Percentiles rank a stretch among this genome's conserved stretches.
These are phyloP conservation scores for Microctonus aethiopoides DNA, from an alignment of 2,888 invertebrate species.

Conservation along the genomic window DNA sequence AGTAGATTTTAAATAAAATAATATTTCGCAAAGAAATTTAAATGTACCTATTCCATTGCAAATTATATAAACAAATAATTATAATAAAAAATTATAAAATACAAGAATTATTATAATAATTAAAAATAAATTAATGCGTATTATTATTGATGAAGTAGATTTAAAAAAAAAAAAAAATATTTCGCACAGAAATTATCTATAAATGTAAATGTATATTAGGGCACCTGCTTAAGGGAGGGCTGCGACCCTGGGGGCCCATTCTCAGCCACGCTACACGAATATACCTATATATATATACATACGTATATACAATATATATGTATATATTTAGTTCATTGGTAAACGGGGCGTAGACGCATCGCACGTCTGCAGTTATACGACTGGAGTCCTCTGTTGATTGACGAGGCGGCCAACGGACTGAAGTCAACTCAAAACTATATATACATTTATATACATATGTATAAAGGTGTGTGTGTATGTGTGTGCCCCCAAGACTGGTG, in stretches of 20 bases:
- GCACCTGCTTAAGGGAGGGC: background rate
- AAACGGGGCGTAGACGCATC: slow-evolving; percentile 26
- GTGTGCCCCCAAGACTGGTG: slow-evolving; percentile 32
- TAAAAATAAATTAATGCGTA: no score
- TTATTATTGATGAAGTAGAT: no score
- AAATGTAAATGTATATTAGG: background rate
- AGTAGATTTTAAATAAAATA: no score
- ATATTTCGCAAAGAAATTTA: no score
- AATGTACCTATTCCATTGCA: no score
- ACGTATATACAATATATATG: no score
- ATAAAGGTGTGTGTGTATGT: slow-evolving; percentile 4
- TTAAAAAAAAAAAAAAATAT: background rate
- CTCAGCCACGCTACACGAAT: background rate
- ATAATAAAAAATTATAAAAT: no score
- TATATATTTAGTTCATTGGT: background rate
- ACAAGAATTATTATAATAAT: no score
- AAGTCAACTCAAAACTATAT: background rate
- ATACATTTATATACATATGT: background rate
- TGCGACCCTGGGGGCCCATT: slow-evolving; percentile 19
- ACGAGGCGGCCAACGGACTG: slow-evolving; percentile 50
- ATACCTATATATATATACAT: no score
- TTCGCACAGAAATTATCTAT: background rate
- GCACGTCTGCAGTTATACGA: slow-evolving; percentile 1
- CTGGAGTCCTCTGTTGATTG: slow-evolving; percentile 55
- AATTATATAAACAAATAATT: no score